Evolutionary conservation across 2,113 vertebrate species (phyloP).

Genomic region (Lagenorhynchus albirostris): DNA sequence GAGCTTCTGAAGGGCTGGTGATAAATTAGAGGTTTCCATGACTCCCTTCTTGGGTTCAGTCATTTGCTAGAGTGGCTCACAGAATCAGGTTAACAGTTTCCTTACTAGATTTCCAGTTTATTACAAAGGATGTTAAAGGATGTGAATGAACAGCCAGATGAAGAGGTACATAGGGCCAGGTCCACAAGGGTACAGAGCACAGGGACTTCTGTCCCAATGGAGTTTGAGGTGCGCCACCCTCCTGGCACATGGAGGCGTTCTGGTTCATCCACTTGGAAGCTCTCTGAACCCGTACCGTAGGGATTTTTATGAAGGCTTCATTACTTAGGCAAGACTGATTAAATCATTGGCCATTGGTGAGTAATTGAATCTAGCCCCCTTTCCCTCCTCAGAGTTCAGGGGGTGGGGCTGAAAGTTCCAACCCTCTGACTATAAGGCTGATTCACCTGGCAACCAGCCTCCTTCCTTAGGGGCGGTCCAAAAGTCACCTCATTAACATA

Average conservation of each 20-base stretch:
- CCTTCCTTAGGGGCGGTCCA: not conserved
- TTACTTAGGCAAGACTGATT: not conserved
- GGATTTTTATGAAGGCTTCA: not conserved
- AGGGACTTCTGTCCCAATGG: not conserved
- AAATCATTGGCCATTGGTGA: not conserved
- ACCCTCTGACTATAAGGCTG: not conserved
- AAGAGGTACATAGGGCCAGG: too few relatives aligned
- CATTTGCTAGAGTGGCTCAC: not conserved
- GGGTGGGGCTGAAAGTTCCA: not conserved
- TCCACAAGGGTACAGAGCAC: not conserved
- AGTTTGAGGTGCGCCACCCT: not conserved
- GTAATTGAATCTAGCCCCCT: too few relatives aligned
- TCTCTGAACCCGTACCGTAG: not conserved
- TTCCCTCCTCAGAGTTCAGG: not conserved
- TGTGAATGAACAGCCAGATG: not conserved
- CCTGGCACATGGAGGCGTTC: not conserved
- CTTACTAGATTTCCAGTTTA: not conserved
- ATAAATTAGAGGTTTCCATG: not conserved
- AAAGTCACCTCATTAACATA: not conserved
- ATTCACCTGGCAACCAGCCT: not conserved
- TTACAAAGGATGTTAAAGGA: not conserved
- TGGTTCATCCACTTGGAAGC: not conserved
- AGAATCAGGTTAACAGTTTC: not conserved
- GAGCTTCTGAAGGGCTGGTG: not conserved
- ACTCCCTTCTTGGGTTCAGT: not conserved